A percentile compares a stretch with the other conserved stretches of the same genome.
Evolutionary conservation across 2,113 vertebrate genomes (phyloP).

Genomic region (Ivindomyrus marchei): DNA sequence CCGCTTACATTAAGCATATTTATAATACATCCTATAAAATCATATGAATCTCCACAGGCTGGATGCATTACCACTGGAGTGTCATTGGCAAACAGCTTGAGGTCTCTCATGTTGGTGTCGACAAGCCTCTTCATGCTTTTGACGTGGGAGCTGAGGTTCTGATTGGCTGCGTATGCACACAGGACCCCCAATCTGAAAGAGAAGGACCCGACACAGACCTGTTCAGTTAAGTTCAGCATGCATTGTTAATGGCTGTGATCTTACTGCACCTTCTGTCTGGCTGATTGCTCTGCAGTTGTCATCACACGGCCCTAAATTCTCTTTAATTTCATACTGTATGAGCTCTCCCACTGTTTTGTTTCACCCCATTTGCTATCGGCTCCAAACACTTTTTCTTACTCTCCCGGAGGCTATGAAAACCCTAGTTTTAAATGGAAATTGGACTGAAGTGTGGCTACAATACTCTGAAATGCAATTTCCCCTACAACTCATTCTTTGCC

Average conservation of each 20-base stretch:
- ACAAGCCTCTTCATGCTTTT: constrained; percentile 68
- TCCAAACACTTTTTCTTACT: neutral
- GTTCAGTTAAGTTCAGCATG: neutral
- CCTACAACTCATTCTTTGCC: neutral
- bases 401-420: neutral
- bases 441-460: neutral
- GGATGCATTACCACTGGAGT: constrained; percentile 66
- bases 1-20: neutral
- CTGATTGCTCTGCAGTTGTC: neutral
- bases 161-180: constrained; percentile 74
- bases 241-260: neutral
- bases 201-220: neutral
- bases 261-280: neutral
- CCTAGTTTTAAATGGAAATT: neutral
- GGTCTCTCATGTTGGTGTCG: constrained; percentile 82
- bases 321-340: neutral
- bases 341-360: neutral
- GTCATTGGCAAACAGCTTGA: constrained; percentile 72
- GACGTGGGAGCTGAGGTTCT: constrained; percentile 73
- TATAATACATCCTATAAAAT: neutral
- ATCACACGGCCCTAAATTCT: neutral
- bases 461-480: neutral
- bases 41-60: neutral
- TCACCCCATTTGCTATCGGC: neutral
- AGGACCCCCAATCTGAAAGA: constrained; percentile 72